Evolutionary conservation across 2,113 vertebrate species (phyloP).

Genomic region (Conger conger): DNA sequence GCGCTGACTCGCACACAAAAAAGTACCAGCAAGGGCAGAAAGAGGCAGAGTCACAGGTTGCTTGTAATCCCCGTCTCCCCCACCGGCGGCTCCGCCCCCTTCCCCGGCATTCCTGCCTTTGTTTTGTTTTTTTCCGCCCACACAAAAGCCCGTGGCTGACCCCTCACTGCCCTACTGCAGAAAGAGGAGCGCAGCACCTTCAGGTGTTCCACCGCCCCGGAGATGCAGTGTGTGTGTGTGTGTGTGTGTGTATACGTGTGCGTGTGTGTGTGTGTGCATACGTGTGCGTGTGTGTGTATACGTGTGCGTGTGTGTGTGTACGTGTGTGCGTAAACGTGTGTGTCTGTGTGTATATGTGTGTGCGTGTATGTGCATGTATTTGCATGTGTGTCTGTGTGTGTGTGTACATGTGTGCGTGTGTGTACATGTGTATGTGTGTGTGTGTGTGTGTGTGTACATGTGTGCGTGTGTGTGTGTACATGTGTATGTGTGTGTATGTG

Average conservation of each 20-base stretch:
- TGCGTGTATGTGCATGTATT: not conserved
- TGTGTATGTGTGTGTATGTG: constrained; percentile 28
- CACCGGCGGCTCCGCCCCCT: constrained; percentile 79
- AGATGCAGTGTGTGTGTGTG: constrained; percentile 54
- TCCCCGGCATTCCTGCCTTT: constrained; percentile 91
- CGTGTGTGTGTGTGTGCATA: constrained; percentile 7
- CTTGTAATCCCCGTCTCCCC: constrained; percentile 98
- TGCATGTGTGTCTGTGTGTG: constrained; percentile 17
- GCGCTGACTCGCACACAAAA: constrained; percentile 67
- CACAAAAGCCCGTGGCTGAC: constrained; percentile 84
- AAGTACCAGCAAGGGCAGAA: constrained; percentile 95
- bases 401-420: constrained; percentile 34
- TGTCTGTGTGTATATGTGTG: constrained; percentile 25
- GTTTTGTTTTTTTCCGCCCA: constrained; percentile 77
- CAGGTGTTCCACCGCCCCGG: constrained; percentile 78
- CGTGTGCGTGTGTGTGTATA: constrained; percentile 18
- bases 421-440: constrained; percentile 14
- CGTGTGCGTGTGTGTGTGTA: constrained; percentile 27
- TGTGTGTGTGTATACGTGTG: constrained; percentile 25
- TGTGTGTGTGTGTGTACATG: not conserved
- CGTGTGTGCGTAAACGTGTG: constrained; percentile 32
- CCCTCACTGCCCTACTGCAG: constrained; percentile 78
- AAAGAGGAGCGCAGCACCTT: constrained; percentile 75
- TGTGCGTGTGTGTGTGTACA: constrained; percentile 9
- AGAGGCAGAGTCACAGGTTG: constrained; percentile 99